Base-by-base conservation (phyloP, 1,140 invertebrate species). In the Drosophila lowei region DNA sequence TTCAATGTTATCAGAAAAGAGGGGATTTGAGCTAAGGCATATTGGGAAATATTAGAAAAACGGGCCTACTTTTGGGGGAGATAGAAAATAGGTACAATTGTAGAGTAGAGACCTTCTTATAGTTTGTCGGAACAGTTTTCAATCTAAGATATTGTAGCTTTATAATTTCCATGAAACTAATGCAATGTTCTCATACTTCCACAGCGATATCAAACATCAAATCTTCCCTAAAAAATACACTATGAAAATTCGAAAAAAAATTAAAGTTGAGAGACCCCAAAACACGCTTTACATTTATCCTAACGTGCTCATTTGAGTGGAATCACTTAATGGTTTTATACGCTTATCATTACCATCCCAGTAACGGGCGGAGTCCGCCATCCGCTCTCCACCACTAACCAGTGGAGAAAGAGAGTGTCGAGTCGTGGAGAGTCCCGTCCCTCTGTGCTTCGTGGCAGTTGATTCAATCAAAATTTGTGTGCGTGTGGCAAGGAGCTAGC, bases 271-370 rank as follows among this genome's bases (percentile, higher is more conserved):
- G 42, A 44, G 23, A 7, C 23, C 8, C 30, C 42, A 49, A 49
- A 18, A 60, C 25, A 54, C 44, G 60, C 44, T 58, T 48, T 68
- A 46, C 67, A 86, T 79, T 72, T 74, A 72, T 66, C 60, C 83
- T 72, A 86, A 76, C 83, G 83, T 88, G 83, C 66, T 86, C 83
- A 72, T 88, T 86, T 86, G 67, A 86, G 83, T 83, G 83, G 83
- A 86, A 86, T 86, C 83, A 86, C 83, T 86, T 86, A 86, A 86
- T 86, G 83, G 83, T 86, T 86, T 86, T 86, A 86, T 88, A 54
- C 83, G 83, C 83, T 88, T 86, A 86, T 86, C 83, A 86, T 88
- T 86, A 86, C 80, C 78, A 68, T 79, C 62, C 74, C 74, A 70
- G 60, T 42, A 44, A 60, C 64, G 60, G 79, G 64, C 65, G 63